Base-by-base conservation (phyloP, 2,888 invertebrate genomes). In the Lasioglossum oenotherae region DNA sequence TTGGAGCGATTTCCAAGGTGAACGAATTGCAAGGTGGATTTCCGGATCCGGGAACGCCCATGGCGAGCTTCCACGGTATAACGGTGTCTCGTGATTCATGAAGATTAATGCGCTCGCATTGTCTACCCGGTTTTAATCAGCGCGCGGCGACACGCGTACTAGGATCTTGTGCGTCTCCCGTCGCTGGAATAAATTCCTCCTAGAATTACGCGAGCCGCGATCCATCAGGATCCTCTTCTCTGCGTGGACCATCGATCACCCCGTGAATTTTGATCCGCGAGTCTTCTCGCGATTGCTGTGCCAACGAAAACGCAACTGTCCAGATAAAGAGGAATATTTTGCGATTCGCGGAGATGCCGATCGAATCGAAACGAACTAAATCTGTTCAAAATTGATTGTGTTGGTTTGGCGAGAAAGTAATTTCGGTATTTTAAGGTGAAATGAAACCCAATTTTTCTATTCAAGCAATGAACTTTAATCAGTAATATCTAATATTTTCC, bases 61-160 rank as follows among this genome's bases (percentile, higher is more conserved):
- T 12, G 12, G 60, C 12, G 60, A 60, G 60, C 60, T 6, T 27
- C 27, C 60, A 27, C 16, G 27, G 60, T 12, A 4, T 27, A 27
- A n/a, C 67, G 35, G 6, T 35, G 67, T 35, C 67, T 35, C 67
- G 67, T 67, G 67, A 67, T 67, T 67, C 67, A 67, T 67, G 67
- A 67, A 67, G 67, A 67, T 67, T 35, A 67, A 67, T 35, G 67
- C 31, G 31, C 67, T 67, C 67, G 67, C 67, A 67, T 67, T 67
- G 67, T 67, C 67, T 67, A 27, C 67, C 67, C 67, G 67, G 67
- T 67, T 67, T 67, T 35, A 67, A 67, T 67, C 67, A 35, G 53
- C 23, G 67, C 67, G 67, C 19, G 67, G 16, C 67, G 67, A 67
- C 67, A 35, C 67, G 67, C 67, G 35, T 27, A 16, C 60, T 35